These are phyloP conservation scores for Siphamia tubifer DNA, from an alignment of 2,113 vertebrate genomes.

Conservation along the genomic window DNA sequence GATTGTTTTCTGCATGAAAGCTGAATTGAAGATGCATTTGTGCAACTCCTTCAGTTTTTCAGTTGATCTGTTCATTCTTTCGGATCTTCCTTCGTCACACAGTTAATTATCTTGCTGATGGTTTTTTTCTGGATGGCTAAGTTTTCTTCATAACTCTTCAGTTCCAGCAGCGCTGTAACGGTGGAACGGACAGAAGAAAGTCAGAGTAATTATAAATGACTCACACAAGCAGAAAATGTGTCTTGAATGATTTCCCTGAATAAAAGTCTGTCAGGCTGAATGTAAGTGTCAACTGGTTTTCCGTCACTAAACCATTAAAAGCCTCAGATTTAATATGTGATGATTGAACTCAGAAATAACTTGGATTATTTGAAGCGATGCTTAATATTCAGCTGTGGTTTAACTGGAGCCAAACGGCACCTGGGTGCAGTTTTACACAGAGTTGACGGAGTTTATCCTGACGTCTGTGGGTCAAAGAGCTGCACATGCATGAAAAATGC, in stretches of 20 bases:
- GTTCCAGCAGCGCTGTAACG: conserved; percentile 6
- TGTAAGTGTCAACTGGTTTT: not conserved
- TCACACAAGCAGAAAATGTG: conserved; percentile 24
- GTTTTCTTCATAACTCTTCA: conserved; percentile 23
- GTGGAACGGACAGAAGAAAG: conserved; percentile 14
- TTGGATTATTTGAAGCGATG: not conserved
- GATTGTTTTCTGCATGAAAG: not conserved
- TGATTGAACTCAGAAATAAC: not conserved
- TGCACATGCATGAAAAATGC: no score
- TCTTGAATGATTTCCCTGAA: conserved; percentile 28
- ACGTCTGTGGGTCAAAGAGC: no score
- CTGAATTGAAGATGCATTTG: not conserved
- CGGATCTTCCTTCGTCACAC: conserved; percentile 14
- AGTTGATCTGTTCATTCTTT: not conserved
- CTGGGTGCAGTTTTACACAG: not conserved
- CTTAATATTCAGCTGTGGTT: not conserved
- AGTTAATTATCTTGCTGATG: conserved; percentile 48
- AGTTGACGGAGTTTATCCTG: no score
- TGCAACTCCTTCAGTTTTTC: not conserved
- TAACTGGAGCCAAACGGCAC: not conserved
- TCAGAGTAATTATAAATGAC: conserved; percentile 27
- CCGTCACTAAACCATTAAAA: not conserved
- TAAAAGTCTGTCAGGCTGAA: conserved; percentile 15
- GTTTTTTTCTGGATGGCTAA: conserved; percentile 39
- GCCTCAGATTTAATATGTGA: not conserved